Base-by-base conservation (phyloP, 2,113 vertebrate genomes). In the Noturus placidus region DNA sequence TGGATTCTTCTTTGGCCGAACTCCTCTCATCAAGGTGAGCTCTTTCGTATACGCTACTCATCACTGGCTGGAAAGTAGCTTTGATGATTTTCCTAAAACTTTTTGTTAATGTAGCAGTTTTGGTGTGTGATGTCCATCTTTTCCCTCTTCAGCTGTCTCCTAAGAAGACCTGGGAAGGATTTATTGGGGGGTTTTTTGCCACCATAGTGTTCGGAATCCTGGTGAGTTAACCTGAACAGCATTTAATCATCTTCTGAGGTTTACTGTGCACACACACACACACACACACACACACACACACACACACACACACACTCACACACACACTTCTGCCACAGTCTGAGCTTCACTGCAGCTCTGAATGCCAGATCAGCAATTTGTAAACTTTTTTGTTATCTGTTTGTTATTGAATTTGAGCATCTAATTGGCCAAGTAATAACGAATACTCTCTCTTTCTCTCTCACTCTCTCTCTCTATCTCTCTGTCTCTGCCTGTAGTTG, bases 161-260 rank as follows among this genome's bases (percentile, higher is more conserved):
- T 1, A 99, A 99, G 95, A 99, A 99, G 95, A 99, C 98, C 30
- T 99, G 98, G 98, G 98, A 99, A 92, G 98, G 98, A 25, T 99
- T 99, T 87, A 99, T 99, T 1, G 98, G 98, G 42, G 98, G 98
- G 6, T 96, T 99, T 84, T 99, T 99, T 88, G 69, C 98, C 87
- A 99, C 98, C 0, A 97, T 99, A 22, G 90, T 99, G 46, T 99
- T 99, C 91, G 98, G 98, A 14, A 95, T 98, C 88, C 87, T 99
- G 96, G 98, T 99, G 91, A 94, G 96, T 70, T 57, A 54, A 65
- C 56, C 4, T 65, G 38, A 76, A 13, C 46, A 22, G 56, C 22
- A n/a, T 46, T 7, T 59, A 50, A 61, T 25, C 27, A 30, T 27
- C 70, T 35, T 35, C 5, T 19, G 67, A 70, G 67, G 15, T 17